Percentiles rank a stretch among this genome's conserved stretches.
phyloP scores from a whole-genome alignment of 2,113 vertebrate species.

The Cisticola juncidis region DNA sequence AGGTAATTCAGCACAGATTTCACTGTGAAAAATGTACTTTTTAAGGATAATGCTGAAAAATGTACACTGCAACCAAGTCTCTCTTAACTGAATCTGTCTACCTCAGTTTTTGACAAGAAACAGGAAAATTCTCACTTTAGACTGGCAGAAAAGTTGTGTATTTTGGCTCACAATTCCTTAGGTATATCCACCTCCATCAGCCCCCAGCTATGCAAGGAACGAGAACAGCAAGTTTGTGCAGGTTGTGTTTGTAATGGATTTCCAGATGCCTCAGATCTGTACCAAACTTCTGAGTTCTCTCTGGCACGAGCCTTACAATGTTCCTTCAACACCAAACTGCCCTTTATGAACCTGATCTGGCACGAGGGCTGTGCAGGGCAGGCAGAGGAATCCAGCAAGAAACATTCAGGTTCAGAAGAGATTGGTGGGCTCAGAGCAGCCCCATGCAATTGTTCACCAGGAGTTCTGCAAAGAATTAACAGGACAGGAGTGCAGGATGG shows the following conservation, averaged over 20 bases:
- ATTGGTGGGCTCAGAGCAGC: not conserved
- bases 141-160: not conserved
- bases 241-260: not conserved
- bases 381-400: not conserved
- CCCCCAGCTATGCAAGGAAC: constrained; percentile 22
- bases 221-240: constrained; percentile 37
- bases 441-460: not conserved
- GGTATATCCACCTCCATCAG: not conserved
- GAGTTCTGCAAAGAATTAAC: not conserved
- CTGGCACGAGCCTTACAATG: not conserved
- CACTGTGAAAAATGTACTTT: not conserved
- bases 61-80: not conserved
- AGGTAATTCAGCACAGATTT: not conserved
- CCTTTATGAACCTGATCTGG: not conserved
- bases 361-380: not conserved
- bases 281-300: not conserved
- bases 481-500: not conserved
- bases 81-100: not conserved
- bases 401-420: not conserved
- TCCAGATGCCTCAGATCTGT: not conserved
- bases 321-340: not conserved
- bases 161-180: not conserved
- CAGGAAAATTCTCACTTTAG: not conserved
- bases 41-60: not conserved
- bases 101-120: not conserved